phyloP scores from a whole-genome alignment of 2,113 vertebrate species.

The Dasyurus viverrinus region DNA sequence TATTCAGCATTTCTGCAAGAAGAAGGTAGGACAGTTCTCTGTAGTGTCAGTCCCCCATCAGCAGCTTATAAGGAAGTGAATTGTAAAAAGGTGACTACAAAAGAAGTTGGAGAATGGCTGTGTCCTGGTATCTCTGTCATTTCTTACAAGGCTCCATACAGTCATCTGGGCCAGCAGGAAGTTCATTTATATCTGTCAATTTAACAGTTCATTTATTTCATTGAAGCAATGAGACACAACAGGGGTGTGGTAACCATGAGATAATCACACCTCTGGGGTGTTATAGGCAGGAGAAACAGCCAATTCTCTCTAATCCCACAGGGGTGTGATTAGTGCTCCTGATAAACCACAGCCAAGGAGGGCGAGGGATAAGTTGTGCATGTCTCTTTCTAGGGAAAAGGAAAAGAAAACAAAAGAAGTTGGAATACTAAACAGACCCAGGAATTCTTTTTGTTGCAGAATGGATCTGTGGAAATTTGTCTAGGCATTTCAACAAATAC shows the following conservation, averaged over 20 bases:
- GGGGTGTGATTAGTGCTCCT: slow-evolving; percentile 74
- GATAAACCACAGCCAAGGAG: slow-evolving; percentile 73
- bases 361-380: slow-evolving; percentile 74
- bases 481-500: background rate
- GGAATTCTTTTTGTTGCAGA: slow-evolving; percentile 13
- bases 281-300: slow-evolving; percentile 77
- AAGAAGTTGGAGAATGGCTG: fast-evolving
- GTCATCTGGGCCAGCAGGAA: slow-evolving; percentile 72
- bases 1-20: background rate
- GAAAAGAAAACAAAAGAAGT: slow-evolving; percentile 64
- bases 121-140: background rate
- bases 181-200: slow-evolving; percentile 80
- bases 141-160: background rate
- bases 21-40: slow-evolving; percentile 53
- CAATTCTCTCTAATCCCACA: slow-evolving; percentile 80
- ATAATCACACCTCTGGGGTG: slow-evolving; percentile 81
- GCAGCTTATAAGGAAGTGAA: slow-evolving; percentile 11
- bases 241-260: slow-evolving; percentile 80
- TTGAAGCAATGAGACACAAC: slow-evolving; percentile 77
- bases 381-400: slow-evolving; percentile 61
- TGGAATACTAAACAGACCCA: slow-evolving; percentile 68
- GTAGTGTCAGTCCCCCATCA: slow-evolving; percentile 8
- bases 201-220: slow-evolving; percentile 82
- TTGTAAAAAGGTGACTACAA: slow-evolving; percentile 38
- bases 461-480: background rate